A percentile compares a stretch with the other conserved stretches of the same genome.
phyloP scores from a whole-genome alignment of 2,888 invertebrate genomes.

The Lasioglossum lativentre region DNA sequence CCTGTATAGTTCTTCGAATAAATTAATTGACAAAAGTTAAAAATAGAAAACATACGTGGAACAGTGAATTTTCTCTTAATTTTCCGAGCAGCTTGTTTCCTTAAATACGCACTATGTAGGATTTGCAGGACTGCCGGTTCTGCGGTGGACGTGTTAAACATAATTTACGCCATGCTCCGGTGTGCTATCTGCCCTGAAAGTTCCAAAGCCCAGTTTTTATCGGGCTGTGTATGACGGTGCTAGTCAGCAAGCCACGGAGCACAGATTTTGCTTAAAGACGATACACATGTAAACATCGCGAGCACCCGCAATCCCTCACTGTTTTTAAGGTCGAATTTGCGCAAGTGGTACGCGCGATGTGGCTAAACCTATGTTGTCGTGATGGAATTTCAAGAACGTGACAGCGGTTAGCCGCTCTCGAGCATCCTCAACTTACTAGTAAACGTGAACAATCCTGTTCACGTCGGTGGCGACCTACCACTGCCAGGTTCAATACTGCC shows the following conservation, averaged over 20 bases:
- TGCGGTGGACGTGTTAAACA: background rate
- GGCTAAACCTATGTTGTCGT: conserved; percentile 7
- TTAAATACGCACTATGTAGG: background rate
- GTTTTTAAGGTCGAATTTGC: conserved; percentile 16
- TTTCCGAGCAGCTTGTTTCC: background rate
- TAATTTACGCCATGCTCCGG: background rate
- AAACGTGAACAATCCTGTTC: conserved; percentile 17
- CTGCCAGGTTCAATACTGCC: conserved; percentile 5
- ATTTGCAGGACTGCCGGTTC: background rate
- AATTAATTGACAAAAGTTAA: too few relatives aligned
- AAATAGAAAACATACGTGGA: too few relatives aligned
- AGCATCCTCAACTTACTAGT: conserved; percentile 18
- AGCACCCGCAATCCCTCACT: background rate
- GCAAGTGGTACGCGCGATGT: conserved; percentile 6
- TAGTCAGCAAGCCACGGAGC: background rate
- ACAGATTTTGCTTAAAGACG: background rate
- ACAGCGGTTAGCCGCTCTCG: conserved; percentile 19
- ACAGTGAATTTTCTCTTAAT: background rate
- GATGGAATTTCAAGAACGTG: conserved; percentile 23
- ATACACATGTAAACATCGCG: background rate
- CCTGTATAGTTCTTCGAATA: too few relatives aligned
- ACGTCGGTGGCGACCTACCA: conserved; percentile 17
- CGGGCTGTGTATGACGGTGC: background rate
- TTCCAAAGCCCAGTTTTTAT: background rate
- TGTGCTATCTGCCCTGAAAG: background rate